Evolutionary conservation across 1,140 invertebrate species (phyloP).

Genomic region (Pseudomyrmex flavicornis): DNA sequence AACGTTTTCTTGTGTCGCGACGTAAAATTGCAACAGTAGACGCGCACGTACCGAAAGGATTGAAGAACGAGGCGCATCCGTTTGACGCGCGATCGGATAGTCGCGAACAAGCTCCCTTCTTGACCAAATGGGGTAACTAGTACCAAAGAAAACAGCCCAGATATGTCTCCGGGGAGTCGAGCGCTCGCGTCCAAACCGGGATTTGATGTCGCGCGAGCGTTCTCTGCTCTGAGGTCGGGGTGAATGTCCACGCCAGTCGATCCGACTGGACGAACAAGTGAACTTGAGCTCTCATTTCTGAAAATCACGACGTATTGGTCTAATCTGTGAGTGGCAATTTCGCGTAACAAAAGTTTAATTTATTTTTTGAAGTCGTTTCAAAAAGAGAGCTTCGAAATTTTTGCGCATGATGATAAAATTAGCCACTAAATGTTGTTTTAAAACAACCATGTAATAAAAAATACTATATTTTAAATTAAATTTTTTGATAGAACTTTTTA

Average conservation of each 20-base stretch:
- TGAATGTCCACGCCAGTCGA: constrained; percentile 80
- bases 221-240: constrained; percentile 65
- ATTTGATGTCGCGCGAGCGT: constrained; percentile 65
- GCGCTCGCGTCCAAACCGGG: constrained; percentile 75
- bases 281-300: constrained; percentile 77
- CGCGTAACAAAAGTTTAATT: neutral
- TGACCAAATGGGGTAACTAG: constrained; percentile 80
- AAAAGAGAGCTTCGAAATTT: too few relatives aligned
- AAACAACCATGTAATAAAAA: too few relatives aligned
- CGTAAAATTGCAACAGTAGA: constrained; percentile 61
- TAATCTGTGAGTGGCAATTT: constrained; percentile 10
- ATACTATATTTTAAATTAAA: too few relatives aligned
- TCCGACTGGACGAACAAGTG: constrained; percentile 80
- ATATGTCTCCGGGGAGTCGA: constrained; percentile 80
- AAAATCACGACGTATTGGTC: neutral
- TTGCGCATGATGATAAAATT: too few relatives aligned
- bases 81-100: constrained; percentile 56
- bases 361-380: too few relatives aligned
- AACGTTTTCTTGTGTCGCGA: constrained; percentile 62
- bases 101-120: constrained; percentile 66
- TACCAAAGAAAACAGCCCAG: constrained; percentile 78
- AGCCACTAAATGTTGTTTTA: too few relatives aligned
- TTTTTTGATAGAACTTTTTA: too few relatives aligned
- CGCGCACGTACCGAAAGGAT: constrained; percentile 56
- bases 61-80: constrained; percentile 76